Evolutionary conservation across 2,797 vertebrate genomes (phyloP).

Genomic region (Apogon hyalosoma): DNA sequence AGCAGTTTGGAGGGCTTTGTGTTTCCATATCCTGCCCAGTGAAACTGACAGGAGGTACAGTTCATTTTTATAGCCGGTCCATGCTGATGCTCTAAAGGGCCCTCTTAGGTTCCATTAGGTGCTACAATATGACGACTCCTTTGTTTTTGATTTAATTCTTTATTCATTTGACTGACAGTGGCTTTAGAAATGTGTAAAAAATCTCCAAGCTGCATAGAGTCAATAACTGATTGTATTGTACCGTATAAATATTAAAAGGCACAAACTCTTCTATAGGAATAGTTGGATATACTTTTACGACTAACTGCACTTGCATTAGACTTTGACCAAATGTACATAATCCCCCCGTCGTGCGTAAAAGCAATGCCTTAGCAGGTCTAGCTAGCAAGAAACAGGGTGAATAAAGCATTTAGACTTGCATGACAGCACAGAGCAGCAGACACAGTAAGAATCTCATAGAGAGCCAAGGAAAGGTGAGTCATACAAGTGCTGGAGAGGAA

Average conservation of each 20-base stretch:
- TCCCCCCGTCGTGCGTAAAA: slow-evolving; percentile 35
- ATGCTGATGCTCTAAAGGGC: slow-evolving; percentile 28
- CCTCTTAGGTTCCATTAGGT: slow-evolving; percentile 39
- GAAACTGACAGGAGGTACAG: slow-evolving; percentile 32
- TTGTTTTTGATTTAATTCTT: slow-evolving; percentile 43
- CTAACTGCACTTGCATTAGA: slow-evolving; percentile 35
- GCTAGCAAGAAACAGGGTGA: slow-evolving; percentile 24
- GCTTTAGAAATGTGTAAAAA: slow-evolving; percentile 21
- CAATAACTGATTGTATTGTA: not conserved
- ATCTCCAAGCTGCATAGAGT: not conserved
- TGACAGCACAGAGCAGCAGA: slow-evolving; percentile 14
- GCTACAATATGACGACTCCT: slow-evolving; percentile 15
- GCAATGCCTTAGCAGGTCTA: slow-evolving; percentile 34
- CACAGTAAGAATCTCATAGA: not conserved
- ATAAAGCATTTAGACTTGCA: slow-evolving; percentile 31
- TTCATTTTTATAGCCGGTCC: slow-evolving; percentile 35
- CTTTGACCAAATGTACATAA: slow-evolving; percentile 28
- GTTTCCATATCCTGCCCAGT: slow-evolving; percentile 39
- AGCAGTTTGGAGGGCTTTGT: slow-evolving; percentile 25
- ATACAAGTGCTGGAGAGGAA: not conserved
- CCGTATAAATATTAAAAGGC: slow-evolving; percentile 23
- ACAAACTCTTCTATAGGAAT: slow-evolving; percentile 10
- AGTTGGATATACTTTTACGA: slow-evolving; percentile 13
- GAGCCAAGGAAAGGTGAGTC: slow-evolving; percentile 17
- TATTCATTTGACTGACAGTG: not conserved